These are phyloP conservation scores for Platorchestia sp. DNA, from an alignment of 1,140 invertebrate genomes.

Conservation along the genomic window DNA sequence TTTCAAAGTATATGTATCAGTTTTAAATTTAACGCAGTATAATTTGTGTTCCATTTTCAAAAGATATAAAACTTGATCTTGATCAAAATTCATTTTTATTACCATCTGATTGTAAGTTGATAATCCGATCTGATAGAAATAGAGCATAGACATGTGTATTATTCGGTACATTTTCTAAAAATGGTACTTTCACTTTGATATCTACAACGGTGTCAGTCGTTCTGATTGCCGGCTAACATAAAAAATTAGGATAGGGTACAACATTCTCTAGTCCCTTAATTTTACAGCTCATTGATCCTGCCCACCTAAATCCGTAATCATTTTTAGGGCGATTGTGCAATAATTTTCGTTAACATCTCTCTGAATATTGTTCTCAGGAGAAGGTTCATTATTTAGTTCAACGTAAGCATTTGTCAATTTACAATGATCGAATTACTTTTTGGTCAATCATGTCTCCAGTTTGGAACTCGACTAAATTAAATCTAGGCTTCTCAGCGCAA, in stretches of 20 bases:
- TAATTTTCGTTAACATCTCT: not conserved
- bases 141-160: conserved; percentile 47
- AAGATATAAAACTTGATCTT: conserved; percentile 18
- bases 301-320: not conserved
- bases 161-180: conserved; percentile 2
- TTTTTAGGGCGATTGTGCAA: not conserved
- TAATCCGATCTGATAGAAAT: not conserved
- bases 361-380: conserved; percentile 11
- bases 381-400: not conserved
- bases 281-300: not conserved
- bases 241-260: conserved; percentile 29
- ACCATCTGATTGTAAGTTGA: conserved; percentile 54
- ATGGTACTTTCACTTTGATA: conserved; percentile 14
- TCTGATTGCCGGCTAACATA: conserved; percentile 41
- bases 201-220: conserved; percentile 38
- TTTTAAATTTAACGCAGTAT: conserved; percentile 5
- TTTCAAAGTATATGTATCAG: not conserved
- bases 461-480: too few relatives aligned
- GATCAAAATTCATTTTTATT: conserved; percentile 36
- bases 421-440: too few relatives aligned
- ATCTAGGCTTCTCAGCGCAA: too few relatives aligned
- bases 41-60: not conserved
- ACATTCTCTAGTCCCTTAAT: not conserved
- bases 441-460: too few relatives aligned
- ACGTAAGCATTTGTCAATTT: not conserved